Conservation (phyloP, 2,888 invertebrate genomes). For the Gasteruption jaculator region DNA sequence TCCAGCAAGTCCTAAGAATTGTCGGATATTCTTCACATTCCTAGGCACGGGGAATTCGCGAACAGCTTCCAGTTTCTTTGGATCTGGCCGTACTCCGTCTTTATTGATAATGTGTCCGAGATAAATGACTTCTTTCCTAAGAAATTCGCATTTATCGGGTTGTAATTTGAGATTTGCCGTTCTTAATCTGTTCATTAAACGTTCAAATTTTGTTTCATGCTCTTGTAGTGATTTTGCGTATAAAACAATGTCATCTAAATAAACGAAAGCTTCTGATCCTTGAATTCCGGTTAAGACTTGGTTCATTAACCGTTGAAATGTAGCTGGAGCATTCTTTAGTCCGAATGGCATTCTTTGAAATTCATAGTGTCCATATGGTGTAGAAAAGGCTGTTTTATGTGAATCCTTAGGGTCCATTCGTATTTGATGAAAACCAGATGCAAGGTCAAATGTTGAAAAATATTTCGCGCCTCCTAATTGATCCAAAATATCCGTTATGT, state of each 20-base stretch:
- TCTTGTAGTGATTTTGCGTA: conserved; percentile 1
- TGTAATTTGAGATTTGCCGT: conserved; percentile 22
- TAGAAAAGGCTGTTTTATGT: conserved; percentile 28
- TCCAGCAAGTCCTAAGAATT: conserved; percentile 21
- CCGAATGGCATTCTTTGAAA: conserved; percentile 34
- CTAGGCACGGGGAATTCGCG: conserved; percentile 16
- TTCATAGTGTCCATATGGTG: conserved; percentile 26
- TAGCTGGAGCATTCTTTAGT: conserved; percentile 35
- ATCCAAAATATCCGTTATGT: conserved; percentile 31
- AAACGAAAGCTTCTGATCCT: conserved; percentile 5
- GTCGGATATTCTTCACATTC: conserved; percentile 18
- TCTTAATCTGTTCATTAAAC: conserved; percentile 15
- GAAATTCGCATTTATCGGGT: conserved; percentile 24
- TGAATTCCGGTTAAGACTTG: conserved; percentile 24
- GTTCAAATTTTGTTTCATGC: conserved; percentile 5
- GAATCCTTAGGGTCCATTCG: conserved; percentile 20
- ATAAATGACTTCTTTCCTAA: conserved; percentile 18
- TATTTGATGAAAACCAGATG: conserved; percentile 32
- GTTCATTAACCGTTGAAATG: conserved; percentile 39
- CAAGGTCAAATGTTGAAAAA: conserved; percentile 31
- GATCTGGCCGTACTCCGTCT: conserved; percentile 21
- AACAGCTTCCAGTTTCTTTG: conserved; percentile 15
- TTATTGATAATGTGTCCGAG: conserved; percentile 24
- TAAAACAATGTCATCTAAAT: conserved; percentile 11
- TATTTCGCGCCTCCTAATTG: conserved; percentile 26